These are phyloP conservation scores for Entomobrya multifasciata DNA, from an alignment of 2,888 invertebrate genomes.

Conservation along the genomic window DNA sequence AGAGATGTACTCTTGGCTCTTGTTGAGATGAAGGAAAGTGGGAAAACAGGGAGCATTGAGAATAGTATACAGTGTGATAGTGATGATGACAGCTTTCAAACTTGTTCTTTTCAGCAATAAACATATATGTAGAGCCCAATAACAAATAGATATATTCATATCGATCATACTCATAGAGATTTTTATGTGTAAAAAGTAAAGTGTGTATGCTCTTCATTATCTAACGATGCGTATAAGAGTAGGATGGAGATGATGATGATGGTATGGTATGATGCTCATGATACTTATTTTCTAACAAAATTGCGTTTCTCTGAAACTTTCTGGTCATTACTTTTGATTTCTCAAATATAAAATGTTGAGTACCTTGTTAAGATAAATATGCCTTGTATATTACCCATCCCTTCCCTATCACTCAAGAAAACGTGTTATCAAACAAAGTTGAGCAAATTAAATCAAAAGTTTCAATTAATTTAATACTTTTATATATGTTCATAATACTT, in stretches of 20 bases:
- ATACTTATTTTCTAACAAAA: too few relatives aligned
- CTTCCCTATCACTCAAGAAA: background rate
- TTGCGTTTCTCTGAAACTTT: too few relatives aligned
- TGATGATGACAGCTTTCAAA: slow-evolving; percentile 10
- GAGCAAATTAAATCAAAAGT: background rate
- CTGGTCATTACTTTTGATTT: too few relatives aligned
- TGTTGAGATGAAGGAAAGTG: too few relatives aligned
- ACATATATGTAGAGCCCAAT: background rate
- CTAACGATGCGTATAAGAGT: too few relatives aligned
- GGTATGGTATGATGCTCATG: too few relatives aligned
- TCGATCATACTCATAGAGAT: background rate
- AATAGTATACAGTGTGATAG: background rate
- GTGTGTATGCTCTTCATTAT: too few relatives aligned
- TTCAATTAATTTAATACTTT: background rate
- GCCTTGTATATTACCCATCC: background rate
- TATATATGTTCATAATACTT: background rate
- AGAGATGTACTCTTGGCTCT: background rate
- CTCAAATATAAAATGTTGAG: too few relatives aligned
- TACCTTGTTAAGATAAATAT: background rate
- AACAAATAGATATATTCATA: background rate
- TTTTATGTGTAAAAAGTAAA: too few relatives aligned
- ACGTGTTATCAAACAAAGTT: background rate
- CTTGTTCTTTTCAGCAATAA: background rate
- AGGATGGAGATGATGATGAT: too few relatives aligned
- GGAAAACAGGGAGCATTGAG: background rate